phyloP scores from a whole-genome alignment of 2,888 invertebrate species.

The Sinodicranocentrus sp. region DNA sequence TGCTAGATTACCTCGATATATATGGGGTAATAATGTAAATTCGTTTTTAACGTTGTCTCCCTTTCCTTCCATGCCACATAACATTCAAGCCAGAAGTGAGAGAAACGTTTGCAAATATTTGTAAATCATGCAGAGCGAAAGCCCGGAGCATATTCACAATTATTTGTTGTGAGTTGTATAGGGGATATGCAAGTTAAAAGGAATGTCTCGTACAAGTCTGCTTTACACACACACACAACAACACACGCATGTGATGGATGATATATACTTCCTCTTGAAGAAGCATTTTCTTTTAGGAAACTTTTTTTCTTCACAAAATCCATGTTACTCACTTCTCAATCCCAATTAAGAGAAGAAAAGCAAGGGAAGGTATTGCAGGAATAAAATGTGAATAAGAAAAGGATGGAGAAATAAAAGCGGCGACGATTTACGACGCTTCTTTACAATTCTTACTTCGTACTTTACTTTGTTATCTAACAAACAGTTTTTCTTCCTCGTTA shows the following conservation, averaged over 20 bases:
- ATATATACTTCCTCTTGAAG: no score
- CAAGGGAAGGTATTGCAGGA: not conserved
- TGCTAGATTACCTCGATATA: not conserved
- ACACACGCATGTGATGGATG: no score
- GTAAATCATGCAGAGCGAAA: constrained; percentile 56
- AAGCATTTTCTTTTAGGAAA: not conserved
- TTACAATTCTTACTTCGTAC: constrained; percentile 22
- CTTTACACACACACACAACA: no score
- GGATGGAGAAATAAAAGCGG: constrained; percentile 48
- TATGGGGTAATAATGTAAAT: not conserved
- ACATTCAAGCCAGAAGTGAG: not conserved
- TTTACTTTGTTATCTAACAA: not conserved
- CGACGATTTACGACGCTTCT: constrained; percentile 53
- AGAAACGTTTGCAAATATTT: constrained; percentile 61
- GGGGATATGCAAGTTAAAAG: not conserved
- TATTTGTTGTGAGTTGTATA: not conserved
- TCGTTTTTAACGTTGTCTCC: not conserved
- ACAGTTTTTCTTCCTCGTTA: constrained; percentile 18
- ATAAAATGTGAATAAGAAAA: not conserved
- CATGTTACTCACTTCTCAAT: no score
- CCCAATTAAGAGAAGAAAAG: constrained; percentile 16
- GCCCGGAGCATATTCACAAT: constrained; percentile 47
- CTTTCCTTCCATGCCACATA: not conserved
- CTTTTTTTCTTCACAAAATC: no score
- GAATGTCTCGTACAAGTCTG: no score